Conservation (phyloP, 1,140 invertebrate species). For the Drosophila mayri region DNA sequence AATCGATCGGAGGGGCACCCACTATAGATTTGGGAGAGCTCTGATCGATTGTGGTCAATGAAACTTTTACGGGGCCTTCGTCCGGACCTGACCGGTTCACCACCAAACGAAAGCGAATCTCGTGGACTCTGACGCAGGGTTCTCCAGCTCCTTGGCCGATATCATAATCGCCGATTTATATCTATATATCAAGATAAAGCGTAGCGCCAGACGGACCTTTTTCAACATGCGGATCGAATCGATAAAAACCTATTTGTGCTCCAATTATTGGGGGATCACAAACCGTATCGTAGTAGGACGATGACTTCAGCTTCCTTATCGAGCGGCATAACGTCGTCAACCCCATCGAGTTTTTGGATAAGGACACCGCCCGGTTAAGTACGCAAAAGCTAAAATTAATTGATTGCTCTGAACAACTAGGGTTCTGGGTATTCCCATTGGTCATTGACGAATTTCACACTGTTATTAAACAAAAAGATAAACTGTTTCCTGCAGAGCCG, state of each 20-base stretch:
- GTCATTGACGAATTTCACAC: background rate
- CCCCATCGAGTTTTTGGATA: constrained; percentile 7
- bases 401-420: background rate
- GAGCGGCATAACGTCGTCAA: background rate
- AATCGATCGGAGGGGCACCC: background rate
- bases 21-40: constrained; percentile 5
- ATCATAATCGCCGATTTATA: constrained; percentile 20
- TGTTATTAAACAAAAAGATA: background rate
- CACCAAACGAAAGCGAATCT: constrained; percentile 2
- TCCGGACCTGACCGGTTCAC: constrained; percentile 2
- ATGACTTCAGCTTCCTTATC: constrained; percentile 38
- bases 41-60: constrained; percentile 21
- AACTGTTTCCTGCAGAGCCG: background rate
- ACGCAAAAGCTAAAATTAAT: constrained; percentile 5
- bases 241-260: constrained; percentile 2
- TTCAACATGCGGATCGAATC: constrained; percentile 19
- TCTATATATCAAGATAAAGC: constrained; percentile 7
- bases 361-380: constrained; percentile 8
- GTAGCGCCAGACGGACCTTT: constrained; percentile 18
- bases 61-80: constrained; percentile 22
- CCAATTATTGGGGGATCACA: constrained; percentile 37
- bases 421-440: background rate
- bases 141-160: constrained; percentile 3
- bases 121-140: constrained; percentile 12
- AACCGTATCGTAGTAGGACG: constrained; percentile 38